Evolutionary conservation across 92 coral and sea anemone genomes (phyloP).

Genomic region (Heliopora coerulea): DNA sequence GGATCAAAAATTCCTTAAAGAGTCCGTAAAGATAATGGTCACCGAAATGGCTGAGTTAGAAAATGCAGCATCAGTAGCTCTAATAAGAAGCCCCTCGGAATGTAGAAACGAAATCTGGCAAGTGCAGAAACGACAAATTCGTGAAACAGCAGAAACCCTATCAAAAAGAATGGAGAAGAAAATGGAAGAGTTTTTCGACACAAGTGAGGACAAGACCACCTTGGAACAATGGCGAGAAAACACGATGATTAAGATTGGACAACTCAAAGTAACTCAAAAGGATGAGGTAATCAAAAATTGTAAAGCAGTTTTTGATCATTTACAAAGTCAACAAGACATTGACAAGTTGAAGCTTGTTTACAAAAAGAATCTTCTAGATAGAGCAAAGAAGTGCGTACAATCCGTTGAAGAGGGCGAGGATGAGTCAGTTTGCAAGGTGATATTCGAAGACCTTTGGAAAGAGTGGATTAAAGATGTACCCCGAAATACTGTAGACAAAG

Average conservation of each 20-base stretch:
- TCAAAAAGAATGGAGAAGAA: neutral
- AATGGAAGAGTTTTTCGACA: conserved; percentile 21
- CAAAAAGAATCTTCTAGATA: neutral
- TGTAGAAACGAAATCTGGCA: neutral
- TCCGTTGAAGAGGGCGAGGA: neutral
- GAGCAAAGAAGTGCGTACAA: conserved; percentile 1
- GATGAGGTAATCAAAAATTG: neutral
- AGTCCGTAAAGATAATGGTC: conserved; percentile 11
- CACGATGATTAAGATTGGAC: neutral
- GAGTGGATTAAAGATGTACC: conserved; percentile 6
- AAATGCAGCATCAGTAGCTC: neutral
- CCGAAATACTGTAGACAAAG: neutral
- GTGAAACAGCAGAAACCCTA: neutral
- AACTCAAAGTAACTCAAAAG: neutral
- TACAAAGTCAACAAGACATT: conserved; percentile 8
- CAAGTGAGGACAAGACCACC: conserved; percentile 18
- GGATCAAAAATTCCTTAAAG: conserved; percentile 12
- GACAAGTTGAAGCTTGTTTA: neutral
- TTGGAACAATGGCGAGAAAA: conserved; percentile 22
- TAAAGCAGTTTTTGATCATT: neutral
- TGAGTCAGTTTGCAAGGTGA: neutral
- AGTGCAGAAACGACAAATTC: neutral
- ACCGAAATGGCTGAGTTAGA: conserved; percentile 18
- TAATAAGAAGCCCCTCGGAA: neutral
- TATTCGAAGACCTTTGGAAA: conserved; percentile 3